phyloP scores from a whole-genome alignment of 2,888 invertebrate species.

The Erebia aethiops region DNA sequence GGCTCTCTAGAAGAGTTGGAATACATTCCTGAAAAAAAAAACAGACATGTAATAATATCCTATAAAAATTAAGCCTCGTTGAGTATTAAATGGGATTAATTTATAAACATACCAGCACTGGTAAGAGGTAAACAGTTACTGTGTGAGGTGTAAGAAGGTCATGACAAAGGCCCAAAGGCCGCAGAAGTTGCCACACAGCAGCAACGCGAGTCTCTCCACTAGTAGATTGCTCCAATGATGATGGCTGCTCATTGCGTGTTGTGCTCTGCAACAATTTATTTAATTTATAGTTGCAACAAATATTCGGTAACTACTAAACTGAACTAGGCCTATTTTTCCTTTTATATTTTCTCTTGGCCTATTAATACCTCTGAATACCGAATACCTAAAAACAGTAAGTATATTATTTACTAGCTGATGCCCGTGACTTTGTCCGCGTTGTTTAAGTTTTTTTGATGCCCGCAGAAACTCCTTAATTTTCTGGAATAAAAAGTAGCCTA shows the following conservation, averaged over 20 bases:
- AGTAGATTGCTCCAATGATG: conserved; percentile 68
- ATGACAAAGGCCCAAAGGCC: conserved; percentile 96
- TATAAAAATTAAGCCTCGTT: neutral
- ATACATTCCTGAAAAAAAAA: conserved; percentile 89
- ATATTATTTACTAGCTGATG: no score
- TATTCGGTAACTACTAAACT: no score
- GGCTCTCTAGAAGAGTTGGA: conserved; percentile 93
- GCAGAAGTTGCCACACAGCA: conserved; percentile 85
- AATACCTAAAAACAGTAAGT: no score
- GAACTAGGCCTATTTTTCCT: no score
- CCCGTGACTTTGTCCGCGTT: no score
- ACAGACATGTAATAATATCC: neutral
- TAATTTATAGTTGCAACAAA: neutral
- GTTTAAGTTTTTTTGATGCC: no score
- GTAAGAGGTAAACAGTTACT: conserved; percentile 95
- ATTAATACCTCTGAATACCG: no score
- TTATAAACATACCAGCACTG: conserved; percentile 88
- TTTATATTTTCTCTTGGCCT: no score
- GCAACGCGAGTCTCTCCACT: conserved; percentile 71
- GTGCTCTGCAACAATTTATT: conserved; percentile 46
- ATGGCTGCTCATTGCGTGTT: conserved; percentile 67
- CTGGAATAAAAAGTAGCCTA: no score
- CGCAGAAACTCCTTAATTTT: no score
- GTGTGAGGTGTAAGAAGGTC: conserved; percentile 95
- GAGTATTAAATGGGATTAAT: conserved; percentile 19